Evolutionary conservation across 2,888 invertebrate genomes (phyloP).

Genomic region (Myopa tessellatipennis): DNA sequence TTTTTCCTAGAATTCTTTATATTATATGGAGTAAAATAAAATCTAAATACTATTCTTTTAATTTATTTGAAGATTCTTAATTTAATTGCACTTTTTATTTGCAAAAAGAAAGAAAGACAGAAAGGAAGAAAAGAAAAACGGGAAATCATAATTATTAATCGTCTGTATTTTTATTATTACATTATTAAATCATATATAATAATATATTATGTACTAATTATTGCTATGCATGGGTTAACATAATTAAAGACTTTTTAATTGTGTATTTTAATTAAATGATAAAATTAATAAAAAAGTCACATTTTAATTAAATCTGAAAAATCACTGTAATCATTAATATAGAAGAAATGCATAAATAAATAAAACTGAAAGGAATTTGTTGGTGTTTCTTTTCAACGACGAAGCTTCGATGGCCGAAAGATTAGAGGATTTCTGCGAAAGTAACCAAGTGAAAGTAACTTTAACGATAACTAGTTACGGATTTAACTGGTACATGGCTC

Average conservation of each 20-base stretch:
- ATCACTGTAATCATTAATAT: slow-evolving; percentile 35
- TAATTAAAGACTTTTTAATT: too few relatives aligned
- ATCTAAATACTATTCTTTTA: not conserved
- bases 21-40: too few relatives aligned
- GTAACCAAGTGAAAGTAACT: too few relatives aligned
- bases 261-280: not conserved
- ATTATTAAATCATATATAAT: slow-evolving; percentile 8
- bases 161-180: not conserved
- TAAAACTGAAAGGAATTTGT: slow-evolving; percentile 26
- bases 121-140: too few relatives aligned
- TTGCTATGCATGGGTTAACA: too few relatives aligned
- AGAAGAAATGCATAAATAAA: slow-evolving; percentile 28
- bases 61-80: not conserved
- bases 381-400: too few relatives aligned
- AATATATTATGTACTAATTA: slow-evolving; percentile 17
- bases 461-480: too few relatives aligned
- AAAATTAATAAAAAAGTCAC: slow-evolving; percentile 8
- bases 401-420: too few relatives aligned
- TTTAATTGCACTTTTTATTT: too few relatives aligned
- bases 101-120: not conserved
- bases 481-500: too few relatives aligned
- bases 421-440: too few relatives aligned
- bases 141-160: not conserved
- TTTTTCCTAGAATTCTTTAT: too few relatives aligned
- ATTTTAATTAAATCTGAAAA: slow-evolving; percentile 24